Conservation (phyloP, 2,797 vertebrate species). For the Euthynnus affinis region DNA sequence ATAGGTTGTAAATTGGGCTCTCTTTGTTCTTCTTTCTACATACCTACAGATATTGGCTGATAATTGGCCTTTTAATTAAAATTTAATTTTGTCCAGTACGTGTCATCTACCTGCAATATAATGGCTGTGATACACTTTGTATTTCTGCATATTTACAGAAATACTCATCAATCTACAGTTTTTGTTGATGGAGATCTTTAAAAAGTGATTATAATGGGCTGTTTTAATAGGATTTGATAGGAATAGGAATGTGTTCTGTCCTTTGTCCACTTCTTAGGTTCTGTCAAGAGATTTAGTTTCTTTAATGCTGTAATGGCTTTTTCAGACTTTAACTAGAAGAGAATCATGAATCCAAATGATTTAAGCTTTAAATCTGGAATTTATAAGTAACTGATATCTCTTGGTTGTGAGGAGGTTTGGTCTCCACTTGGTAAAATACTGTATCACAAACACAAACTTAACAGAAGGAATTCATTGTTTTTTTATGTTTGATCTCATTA, state of each 20-base stretch:
- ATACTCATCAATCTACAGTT: slow-evolving; percentile 8
- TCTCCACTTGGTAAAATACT: neutral
- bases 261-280: neutral
- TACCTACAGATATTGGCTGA: slow-evolving; percentile 44
- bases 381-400: neutral
- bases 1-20: slow-evolving; percentile 59
- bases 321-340: neutral
- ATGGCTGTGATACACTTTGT: neutral
- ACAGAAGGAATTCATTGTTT: no score
- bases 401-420: neutral
- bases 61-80: slow-evolving; percentile 54
- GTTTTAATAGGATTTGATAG: neutral
- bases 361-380: neutral
- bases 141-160: slow-evolving; percentile 20
- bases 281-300: neutral
- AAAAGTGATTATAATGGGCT: neutral
- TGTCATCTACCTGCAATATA: slow-evolving; percentile 19
- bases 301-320: neutral
- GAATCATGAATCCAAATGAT: neutral
- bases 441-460: no score
- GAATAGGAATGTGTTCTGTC: neutral
- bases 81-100: slow-evolving; percentile 34
- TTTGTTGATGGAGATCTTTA: slow-evolving; percentile 2
- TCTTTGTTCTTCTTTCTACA: slow-evolving; percentile 29
- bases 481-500: neutral